Base-by-base conservation (phyloP, 2,113 vertebrate species). In the Rhinogobius similis region DNA sequence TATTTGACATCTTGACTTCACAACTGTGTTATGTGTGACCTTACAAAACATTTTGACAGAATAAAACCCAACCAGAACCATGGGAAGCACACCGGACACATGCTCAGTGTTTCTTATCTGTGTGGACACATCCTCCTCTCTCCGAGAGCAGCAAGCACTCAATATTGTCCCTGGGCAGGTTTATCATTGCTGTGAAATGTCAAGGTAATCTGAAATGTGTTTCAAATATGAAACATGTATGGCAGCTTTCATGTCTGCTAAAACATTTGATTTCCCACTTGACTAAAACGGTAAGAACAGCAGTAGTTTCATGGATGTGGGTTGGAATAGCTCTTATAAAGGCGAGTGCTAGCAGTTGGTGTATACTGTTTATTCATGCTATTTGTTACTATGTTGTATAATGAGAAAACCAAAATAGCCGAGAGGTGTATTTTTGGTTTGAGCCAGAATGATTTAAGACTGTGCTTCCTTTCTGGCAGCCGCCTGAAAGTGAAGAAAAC, bases 341-440 rank as follows among this genome's bases (percentile, higher is more conserved):
- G 6, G 9, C 46, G 2, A n/a, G 20, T 46, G 46, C 20, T 46
- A 46, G 39, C 16, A 20, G 44, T 46, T 46, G 4, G 1, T 18
- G 6, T 46, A 46, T 1, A 46, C 18, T 16, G 16, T 20, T 46
- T 65, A 1, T 70, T 43, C 65, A 46, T 52, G 68, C 20, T 64
- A 59, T 66, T 29, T 43, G 41, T 27, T 67, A 11, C 55, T 50
- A 58, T 56, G 6, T 55, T 65, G 36, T 52, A 80, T 75, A 55
- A 72, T 73, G 62, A 18, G 12, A 79, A 76, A 50, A 10, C 6
- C 43, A 46, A 79, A 72, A 23, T 36, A 43, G 62, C 27, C 0
- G 4, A 36, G 43, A 46, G 41, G 18, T 58, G 53, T 32, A n/a
- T 63, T 55, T 23, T 64, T 38, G 65, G 2, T 61, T 77, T 32